Conservation (phyloP, 2,888 invertebrate genomes). For the Achlya flavicornis region DNA sequence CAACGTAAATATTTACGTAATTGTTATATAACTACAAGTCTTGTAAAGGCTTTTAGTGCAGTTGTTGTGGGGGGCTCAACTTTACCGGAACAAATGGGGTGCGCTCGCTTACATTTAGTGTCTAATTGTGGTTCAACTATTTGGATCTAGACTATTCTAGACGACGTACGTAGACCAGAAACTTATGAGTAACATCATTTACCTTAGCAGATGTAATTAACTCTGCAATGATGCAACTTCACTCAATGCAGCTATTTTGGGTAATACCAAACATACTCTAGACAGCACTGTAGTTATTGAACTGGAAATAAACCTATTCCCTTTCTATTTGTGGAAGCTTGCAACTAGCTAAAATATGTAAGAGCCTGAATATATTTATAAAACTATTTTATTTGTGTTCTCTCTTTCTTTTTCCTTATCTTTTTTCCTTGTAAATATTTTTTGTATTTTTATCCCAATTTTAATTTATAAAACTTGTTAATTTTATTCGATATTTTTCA, state of each 20-base stretch:
- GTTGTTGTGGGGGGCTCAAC: neutral
- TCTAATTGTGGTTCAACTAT: slow-evolving; percentile 12
- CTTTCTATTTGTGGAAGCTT: neutral
- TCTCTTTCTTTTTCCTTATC: too few species aligned
- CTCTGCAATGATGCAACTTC: neutral
- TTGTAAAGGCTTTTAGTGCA: neutral
- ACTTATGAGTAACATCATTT: neutral
- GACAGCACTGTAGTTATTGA: neutral
- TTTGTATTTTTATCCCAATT: too few species aligned
- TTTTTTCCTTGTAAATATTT: too few species aligned
- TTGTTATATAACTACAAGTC: neutral
- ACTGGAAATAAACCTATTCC: neutral
- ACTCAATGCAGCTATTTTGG: neutral
- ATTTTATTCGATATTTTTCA: too few species aligned
- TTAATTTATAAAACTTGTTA: too few species aligned
- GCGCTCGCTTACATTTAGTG: neutral
- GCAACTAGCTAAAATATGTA: neutral
- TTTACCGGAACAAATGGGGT: neutral
- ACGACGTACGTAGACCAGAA: neutral
- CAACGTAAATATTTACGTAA: neutral
- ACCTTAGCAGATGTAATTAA: neutral
- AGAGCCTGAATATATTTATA: too few species aligned
- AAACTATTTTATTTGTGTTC: too few species aligned
- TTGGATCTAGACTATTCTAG: neutral
- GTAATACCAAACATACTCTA: neutral